Base-by-base conservation (phyloP, 2,113 vertebrate genomes). In the Aviceda subcristata region DNA sequence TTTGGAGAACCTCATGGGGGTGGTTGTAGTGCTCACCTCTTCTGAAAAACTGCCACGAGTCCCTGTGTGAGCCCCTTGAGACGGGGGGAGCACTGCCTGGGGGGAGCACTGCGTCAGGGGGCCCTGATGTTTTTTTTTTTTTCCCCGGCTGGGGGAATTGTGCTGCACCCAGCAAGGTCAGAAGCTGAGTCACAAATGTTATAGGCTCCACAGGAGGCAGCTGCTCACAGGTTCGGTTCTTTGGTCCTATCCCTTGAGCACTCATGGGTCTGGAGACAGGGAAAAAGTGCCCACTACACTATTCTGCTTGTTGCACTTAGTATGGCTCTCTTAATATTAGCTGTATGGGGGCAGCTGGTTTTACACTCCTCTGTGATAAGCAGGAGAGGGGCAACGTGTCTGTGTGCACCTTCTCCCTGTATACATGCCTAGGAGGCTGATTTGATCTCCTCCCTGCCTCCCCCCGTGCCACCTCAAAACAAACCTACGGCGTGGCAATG, bases 121-220 rank as follows among this genome's bases (percentile, higher is more conserved):
- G 1, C 5, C 8, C 21, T 2, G 0, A 4, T 2, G 12, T 8
- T 1, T 26, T 26, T 46, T 1, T 1, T 53, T 84, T n/a, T 32
- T 29, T 2, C 6, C 10, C n/a, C 10, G 48, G 2, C 5, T 59
- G n/a, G 16, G 10, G 14, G 16, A 73, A 59, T 22, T 77, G 6
- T 3, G 17, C 63, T 32, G 32, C 36, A 19, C 36, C 34, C 53
- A 71, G 63, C 26, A 63, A 53, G n/a, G 27, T 29, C 82, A 57
- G 59, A 66, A 79, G 12, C n/a, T 0, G 2, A 34, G 14, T 71
- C 36, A 68, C 10, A 46, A 57, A 14, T 4, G 14, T 29, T 39
- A 9, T 0, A 34, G 36, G 17, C 8, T 82, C 43, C 15, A 14
- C 48, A 57, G 78, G 29, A 76, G 17, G 29, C 43, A 82, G 36